These are phyloP conservation scores for Oscheius sp. DNA, from an alignment of 2,888 invertebrate species.

Conservation along the genomic window DNA sequence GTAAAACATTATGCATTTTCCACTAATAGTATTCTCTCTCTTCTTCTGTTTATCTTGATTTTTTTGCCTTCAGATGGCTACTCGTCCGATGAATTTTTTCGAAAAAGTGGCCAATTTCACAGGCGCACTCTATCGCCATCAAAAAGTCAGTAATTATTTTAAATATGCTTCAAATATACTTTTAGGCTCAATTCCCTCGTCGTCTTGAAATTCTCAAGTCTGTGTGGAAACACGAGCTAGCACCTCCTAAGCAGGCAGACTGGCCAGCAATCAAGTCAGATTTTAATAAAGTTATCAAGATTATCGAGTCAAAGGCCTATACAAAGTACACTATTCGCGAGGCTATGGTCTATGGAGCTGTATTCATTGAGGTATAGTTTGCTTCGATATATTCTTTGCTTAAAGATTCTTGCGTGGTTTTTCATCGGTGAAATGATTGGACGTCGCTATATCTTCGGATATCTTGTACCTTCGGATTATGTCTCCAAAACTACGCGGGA, in stretches of 20 bases:
- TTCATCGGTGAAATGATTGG: slow-evolving; percentile 96
- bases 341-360: slow-evolving; percentile 27
- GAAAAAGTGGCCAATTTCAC: slow-evolving; percentile 60
- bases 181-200: slow-evolving; percentile 55
- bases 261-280: slow-evolving; percentile 75
- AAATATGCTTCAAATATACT: not conserved
- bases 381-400: slow-evolving; percentile 73
- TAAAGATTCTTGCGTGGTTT: slow-evolving; percentile 93
- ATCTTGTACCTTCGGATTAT: slow-evolving; percentile 66
- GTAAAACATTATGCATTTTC: no score
- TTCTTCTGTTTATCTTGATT: no score
- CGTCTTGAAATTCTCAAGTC: slow-evolving; percentile 74
- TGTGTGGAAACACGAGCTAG: slow-evolving; percentile 90
- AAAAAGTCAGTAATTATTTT: slow-evolving; percentile 31
- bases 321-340: slow-evolving; percentile 44
- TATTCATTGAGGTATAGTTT: slow-evolving; percentile 23
- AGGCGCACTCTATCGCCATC: slow-evolving; percentile 62
- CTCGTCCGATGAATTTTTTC: slow-evolving; percentile 55
- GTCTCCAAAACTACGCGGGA: slow-evolving; percentile 39
- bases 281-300: slow-evolving; percentile 36
- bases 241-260: slow-evolving; percentile 87
- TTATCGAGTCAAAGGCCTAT: slow-evolving; percentile 54
- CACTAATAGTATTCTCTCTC: no score
- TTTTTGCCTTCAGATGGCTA: no score
- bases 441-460: slow-evolving; percentile 86